Conservation (phyloP, 2,797 vertebrate species). For the Petrocephalus schoutedeni region DNA sequence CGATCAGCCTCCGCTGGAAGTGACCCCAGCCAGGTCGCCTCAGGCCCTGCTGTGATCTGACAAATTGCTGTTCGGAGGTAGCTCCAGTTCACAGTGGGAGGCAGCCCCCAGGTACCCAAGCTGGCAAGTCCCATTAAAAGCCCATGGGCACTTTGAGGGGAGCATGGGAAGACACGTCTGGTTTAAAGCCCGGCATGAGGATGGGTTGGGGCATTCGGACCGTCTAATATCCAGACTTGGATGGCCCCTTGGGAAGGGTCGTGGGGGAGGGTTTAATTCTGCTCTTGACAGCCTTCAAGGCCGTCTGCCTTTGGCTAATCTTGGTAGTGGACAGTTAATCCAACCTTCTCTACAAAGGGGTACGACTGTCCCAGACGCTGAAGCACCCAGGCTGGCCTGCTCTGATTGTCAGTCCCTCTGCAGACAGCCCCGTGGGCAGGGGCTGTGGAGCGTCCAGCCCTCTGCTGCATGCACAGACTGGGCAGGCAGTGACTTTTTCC, state of each 20-base stretch:
- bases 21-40: not conserved
- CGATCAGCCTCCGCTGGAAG: not conserved
- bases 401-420: not conserved
- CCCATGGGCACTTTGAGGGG: not conserved
- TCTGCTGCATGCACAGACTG: not conserved
- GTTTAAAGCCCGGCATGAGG: not conserved
- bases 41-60: not conserved
- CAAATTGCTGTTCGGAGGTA: not conserved
- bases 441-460: not conserved
- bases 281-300: not conserved
- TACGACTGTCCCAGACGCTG: not conserved
- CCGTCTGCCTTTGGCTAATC: slow-evolving; percentile 5
- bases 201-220: not conserved
- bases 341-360: not conserved
- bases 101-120: not conserved
- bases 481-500: not conserved
- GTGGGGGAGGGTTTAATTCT: not conserved
- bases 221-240: not conserved
- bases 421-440: not conserved
- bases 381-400: not conserved
- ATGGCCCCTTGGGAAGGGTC: not conserved
- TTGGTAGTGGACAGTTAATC: not conserved
- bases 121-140: not conserved
- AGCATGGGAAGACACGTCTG: not conserved
- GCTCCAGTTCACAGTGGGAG: not conserved